A percentile compares a stretch with the other conserved stretches of the same genome.
Evolutionary conservation across 1,140 invertebrate genomes (phyloP).

Genomic region (Drosophila triauraria): DNA sequence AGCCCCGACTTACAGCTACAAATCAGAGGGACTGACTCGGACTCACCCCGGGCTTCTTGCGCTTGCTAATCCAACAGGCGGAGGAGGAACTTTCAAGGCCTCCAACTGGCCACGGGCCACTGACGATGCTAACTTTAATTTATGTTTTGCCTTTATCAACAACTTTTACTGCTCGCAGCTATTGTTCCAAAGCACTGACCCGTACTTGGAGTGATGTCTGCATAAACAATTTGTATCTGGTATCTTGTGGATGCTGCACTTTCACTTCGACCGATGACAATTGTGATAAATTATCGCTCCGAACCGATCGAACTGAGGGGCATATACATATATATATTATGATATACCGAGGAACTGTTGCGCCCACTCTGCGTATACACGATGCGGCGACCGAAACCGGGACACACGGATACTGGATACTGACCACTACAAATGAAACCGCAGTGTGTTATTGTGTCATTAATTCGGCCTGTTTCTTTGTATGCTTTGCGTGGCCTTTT

Average conservation of each 20-base stretch:
- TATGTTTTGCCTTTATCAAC: conserved; percentile 49
- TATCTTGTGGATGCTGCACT: conserved; percentile 58
- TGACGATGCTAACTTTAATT: conserved; percentile 50
- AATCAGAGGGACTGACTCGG: conserved; percentile 40
- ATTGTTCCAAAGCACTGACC: conserved; percentile 71
- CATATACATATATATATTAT: neutral
- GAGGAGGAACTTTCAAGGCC: conserved; percentile 46
- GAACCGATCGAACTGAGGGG: conserved; percentile 12
- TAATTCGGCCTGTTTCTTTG: conserved; percentile 49
- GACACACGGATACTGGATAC: conserved; percentile 28
- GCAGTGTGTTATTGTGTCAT: conserved; percentile 68
- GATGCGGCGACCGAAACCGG: conserved; percentile 3
- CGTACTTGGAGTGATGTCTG: conserved; percentile 46
- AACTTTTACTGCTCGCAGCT: conserved; percentile 41
- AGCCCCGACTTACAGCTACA: conserved; percentile 47
- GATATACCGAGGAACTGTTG: conserved; percentile 15
- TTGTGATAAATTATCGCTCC: conserved; percentile 78
- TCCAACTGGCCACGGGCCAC: conserved; percentile 5
- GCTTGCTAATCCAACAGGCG: conserved; percentile 64
- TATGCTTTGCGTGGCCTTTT: conserved; percentile 26
- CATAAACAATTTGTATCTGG: conserved; percentile 64
- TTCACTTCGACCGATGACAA: conserved; percentile 54
- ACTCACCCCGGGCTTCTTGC: conserved; percentile 53
- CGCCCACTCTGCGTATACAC: conserved; percentile 12
- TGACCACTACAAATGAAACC: conserved; percentile 63